Evolutionary conservation across 2,113 vertebrate genomes (phyloP).

Genomic region (Ameiurus melas): DNA sequence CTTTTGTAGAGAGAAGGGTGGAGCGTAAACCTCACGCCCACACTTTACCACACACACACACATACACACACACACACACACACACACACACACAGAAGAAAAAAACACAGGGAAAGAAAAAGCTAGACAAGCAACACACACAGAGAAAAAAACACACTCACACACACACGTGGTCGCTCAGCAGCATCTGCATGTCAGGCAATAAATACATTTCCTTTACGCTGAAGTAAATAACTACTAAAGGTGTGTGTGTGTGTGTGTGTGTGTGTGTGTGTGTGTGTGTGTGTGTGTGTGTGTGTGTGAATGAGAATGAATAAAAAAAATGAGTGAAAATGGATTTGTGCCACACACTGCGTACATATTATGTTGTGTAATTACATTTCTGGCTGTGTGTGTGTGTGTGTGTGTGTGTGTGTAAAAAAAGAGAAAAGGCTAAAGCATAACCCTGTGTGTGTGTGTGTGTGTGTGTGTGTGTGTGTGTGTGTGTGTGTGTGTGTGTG

Average conservation of each 20-base stretch:
- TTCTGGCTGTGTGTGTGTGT: not conserved
- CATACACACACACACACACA: too few relatives aligned
- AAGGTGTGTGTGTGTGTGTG: not conserved
- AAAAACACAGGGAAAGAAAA: too few relatives aligned
- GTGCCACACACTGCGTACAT: not conserved
- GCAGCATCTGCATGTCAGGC: not conserved
- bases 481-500: slow-evolving; percentile 4
- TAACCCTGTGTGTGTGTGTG: not conserved
- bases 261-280: not conserved
- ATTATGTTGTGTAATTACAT: slow-evolving; percentile 31
- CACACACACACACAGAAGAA: not conserved
- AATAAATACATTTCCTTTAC: not conserved
- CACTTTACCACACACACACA: slow-evolving; percentile 34
- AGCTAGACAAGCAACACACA: not conserved
- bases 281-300: slow-evolving; percentile 15
- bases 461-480: too few relatives aligned
- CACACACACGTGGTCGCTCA: not conserved
- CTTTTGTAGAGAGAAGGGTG: slow-evolving; percentile 5
- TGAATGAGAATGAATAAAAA: not conserved
- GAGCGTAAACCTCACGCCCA: slow-evolving; percentile 25
- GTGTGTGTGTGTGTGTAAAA: not conserved
- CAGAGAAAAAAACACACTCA: not conserved
- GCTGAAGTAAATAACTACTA: not conserved
- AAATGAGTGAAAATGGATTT: not conserved
- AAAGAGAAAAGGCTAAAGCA: not conserved